A percentile compares a stretch with the other conserved stretches of the same genome.
Conservation (phyloP, 2,113 vertebrate species). For the Odontesthes bonariensis region DNA sequence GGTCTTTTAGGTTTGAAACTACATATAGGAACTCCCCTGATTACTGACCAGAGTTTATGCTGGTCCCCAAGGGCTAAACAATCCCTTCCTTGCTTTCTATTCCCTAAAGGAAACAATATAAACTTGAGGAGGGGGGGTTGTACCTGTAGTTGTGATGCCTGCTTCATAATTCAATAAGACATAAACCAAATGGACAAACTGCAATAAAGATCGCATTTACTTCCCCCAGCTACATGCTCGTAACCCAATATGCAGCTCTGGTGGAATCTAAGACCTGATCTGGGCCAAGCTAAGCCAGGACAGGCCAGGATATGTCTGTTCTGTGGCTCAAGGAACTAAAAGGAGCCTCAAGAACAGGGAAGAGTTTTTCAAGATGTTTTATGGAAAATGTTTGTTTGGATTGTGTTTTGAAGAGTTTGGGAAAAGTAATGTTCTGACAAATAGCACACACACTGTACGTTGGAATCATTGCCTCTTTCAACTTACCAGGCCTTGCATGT, state of each 20-base stretch:
- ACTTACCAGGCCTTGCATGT: no score
- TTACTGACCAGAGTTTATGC: constrained; percentile 47
- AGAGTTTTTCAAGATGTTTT: constrained; percentile 28
- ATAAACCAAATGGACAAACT: constrained; percentile 78
- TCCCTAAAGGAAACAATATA: constrained; percentile 56
- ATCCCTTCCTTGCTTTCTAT: constrained; percentile 16
- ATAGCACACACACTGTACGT: neutral
- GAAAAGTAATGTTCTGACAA: constrained; percentile 20
- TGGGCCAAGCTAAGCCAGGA: constrained; percentile 49
- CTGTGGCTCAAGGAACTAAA: constrained; percentile 27
- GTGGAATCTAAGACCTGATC: constrained; percentile 67
- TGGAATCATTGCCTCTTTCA: neutral
- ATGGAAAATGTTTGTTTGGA: constrained; percentile 26
- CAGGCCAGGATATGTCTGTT: constrained; percentile 52
- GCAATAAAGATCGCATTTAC: constrained; percentile 76
- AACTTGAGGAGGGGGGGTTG: constrained; percentile 30
- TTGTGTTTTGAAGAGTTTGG: constrained; percentile 25
- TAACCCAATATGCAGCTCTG: constrained; percentile 65
- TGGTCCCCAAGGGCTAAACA: constrained; percentile 35
- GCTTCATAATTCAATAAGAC: constrained; percentile 75
- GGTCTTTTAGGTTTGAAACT: constrained; percentile 40
- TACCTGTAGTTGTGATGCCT: constrained; percentile 67
- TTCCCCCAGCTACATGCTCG: constrained; percentile 54
- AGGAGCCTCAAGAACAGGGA: constrained; percentile 14
- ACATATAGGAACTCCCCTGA: constrained; percentile 33